A percentile compares a stretch with the other conserved stretches of the same genome.
Evolutionary conservation across 2,888 invertebrate genomes (phyloP).

Genomic region (Tetropium fuscum): DNA sequence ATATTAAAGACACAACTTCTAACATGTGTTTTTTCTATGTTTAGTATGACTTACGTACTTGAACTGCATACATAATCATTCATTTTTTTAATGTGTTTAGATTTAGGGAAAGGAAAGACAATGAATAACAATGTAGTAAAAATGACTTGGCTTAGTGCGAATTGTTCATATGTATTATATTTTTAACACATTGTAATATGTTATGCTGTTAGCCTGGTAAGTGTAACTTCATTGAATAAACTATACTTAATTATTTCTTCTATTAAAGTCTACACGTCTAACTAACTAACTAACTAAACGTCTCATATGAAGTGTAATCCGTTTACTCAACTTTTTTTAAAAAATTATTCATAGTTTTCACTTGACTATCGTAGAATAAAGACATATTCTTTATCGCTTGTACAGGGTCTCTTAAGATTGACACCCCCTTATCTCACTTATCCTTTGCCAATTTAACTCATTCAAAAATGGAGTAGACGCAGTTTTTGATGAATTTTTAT

Average conservation of each 20-base stretch:
- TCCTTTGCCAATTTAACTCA: too few relatives aligned
- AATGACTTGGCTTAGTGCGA: slow-evolving; percentile 51
- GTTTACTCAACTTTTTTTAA: too few relatives aligned
- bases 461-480: too few relatives aligned
- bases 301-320: too few relatives aligned
- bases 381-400: too few relatives aligned
- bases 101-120: slow-evolving; percentile 21
- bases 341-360: too few relatives aligned
- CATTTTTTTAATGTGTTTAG: slow-evolving; percentile 20
- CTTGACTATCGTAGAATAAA: too few relatives aligned
- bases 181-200: slow-evolving; percentile 55
- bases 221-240: slow-evolving; percentile 56
- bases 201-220: slow-evolving; percentile 59
- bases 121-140: slow-evolving; percentile 23
- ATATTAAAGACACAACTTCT: slow-evolving; percentile 24
- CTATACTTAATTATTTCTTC: slow-evolving; percentile 24
- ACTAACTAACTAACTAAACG: too few relatives aligned
- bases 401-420: too few relatives aligned
- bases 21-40: slow-evolving; percentile 21
- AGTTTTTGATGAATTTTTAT: too few relatives aligned
- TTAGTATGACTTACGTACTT: slow-evolving; percentile 11
- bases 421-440: too few relatives aligned
- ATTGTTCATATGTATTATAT: slow-evolving; percentile 58
- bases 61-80: not conserved
- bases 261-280: too few relatives aligned